Conservation (phyloP, 2,113 vertebrate genomes). For the Anarhynchus alexandrinus region DNA sequence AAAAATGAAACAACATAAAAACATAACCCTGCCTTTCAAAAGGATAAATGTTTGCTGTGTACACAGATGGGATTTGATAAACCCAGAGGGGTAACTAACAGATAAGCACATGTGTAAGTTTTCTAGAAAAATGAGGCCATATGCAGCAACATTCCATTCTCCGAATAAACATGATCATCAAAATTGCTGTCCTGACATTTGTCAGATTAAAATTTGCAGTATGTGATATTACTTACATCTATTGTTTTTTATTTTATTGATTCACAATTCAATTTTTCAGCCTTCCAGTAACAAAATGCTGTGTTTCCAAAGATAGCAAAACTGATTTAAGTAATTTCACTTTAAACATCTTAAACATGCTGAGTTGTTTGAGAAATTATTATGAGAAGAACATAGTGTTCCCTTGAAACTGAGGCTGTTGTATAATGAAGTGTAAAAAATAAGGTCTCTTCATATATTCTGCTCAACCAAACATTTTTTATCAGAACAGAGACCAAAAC, state of each 20-base stretch:
- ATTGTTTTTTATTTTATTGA: not conserved
- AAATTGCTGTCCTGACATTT: not conserved
- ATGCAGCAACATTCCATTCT: not conserved
- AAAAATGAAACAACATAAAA: not conserved
- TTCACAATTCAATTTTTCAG: not conserved
- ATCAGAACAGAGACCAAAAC: not conserved
- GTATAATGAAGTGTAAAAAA: not conserved
- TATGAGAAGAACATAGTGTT: not conserved
- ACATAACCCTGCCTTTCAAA: not conserved
- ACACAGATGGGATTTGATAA: not conserved
- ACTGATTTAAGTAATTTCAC: not conserved
- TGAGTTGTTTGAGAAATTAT: not conserved
- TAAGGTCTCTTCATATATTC: not conserved
- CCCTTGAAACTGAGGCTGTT: not conserved
- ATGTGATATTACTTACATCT: not conserved
- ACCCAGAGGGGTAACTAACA: not conserved
- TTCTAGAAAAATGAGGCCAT: not conserved
- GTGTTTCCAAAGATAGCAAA: not conserved
- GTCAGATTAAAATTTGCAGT: not conserved
- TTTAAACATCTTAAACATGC: not conserved
- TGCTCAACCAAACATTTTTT: not conserved
- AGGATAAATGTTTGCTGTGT: not conserved
- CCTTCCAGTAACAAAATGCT: not conserved
- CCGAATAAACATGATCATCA: not conserved
- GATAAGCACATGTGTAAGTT: not conserved